Conservation (phyloP, 2,113 vertebrate species). For the Triplophysa tibetana region DNA sequence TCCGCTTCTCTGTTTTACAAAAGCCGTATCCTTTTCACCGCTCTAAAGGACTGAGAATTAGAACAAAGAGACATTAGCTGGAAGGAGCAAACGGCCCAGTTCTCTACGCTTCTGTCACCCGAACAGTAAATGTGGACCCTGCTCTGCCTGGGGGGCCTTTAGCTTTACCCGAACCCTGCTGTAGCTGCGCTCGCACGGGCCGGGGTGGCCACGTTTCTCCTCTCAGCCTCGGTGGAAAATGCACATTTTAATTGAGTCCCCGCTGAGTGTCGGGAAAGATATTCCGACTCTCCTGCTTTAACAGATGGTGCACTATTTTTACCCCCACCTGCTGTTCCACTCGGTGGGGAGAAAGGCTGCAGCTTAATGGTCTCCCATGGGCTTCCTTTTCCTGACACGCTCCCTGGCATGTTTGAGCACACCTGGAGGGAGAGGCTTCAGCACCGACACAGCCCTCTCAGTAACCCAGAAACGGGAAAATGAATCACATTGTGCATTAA, state of each 20-base stretch:
- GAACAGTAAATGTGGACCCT: slow-evolving; percentile 18
- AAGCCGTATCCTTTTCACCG: not conserved
- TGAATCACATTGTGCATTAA: slow-evolving; percentile 39
- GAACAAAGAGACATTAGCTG: slow-evolving; percentile 26
- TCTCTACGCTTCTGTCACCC: slow-evolving; percentile 30
- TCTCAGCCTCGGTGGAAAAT: slow-evolving; percentile 47
- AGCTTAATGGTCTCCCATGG: slow-evolving; percentile 63
- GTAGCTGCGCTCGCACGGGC: slow-evolving; percentile 1
- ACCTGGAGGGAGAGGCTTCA: slow-evolving; percentile 54
- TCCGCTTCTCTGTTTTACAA: not conserved
- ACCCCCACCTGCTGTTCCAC: slow-evolving; percentile 59
- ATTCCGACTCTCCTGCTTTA: slow-evolving; percentile 56
- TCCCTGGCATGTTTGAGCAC: slow-evolving; percentile 50
- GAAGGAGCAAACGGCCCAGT: slow-evolving; percentile 20
- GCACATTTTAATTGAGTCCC: slow-evolving; percentile 65
- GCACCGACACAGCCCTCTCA: slow-evolving; percentile 24
- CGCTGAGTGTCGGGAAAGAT: slow-evolving; percentile 54
- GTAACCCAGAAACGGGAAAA: slow-evolving; percentile 28
- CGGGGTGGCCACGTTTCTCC: slow-evolving; percentile 15
- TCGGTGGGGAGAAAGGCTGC: slow-evolving; percentile 51
- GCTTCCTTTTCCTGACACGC: slow-evolving; percentile 42
- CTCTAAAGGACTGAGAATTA: slow-evolving; percentile 20
- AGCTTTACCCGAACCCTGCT: slow-evolving; percentile 1
- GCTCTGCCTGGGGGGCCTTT: slow-evolving; percentile 33
- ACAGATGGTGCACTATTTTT: slow-evolving; percentile 66